These are phyloP conservation scores for Bombus haemorrhoidalis DNA, from an alignment of 1,140 invertebrate species.

Conservation along the genomic window DNA sequence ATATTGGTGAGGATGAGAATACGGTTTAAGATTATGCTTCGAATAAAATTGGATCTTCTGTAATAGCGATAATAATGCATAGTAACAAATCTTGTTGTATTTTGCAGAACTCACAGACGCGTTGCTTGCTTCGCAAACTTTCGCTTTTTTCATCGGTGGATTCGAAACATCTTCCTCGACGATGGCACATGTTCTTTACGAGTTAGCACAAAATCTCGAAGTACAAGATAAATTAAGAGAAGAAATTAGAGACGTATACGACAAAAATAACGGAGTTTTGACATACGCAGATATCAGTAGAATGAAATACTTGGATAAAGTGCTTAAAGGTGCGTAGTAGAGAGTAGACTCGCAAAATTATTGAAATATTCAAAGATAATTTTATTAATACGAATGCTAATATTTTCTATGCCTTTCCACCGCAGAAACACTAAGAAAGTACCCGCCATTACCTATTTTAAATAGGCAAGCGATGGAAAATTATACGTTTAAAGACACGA, in stretches of 20 bases:
- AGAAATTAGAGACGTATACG: conserved; percentile 77
- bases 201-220: conserved; percentile 82
- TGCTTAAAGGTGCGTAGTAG: conserved; percentile 63
- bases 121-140: conserved; percentile 71
- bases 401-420: conserved; percentile 38
- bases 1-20: not conserved
- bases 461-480: conserved; percentile 79
- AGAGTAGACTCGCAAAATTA: too few species aligned
- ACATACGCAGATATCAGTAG: conserved; percentile 64
- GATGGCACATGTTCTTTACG: conserved; percentile 78
- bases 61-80: too few species aligned
- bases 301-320: conserved; percentile 72
- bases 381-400: not conserved
- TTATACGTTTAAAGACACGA: conserved; percentile 81
- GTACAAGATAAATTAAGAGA: conserved; percentile 81
- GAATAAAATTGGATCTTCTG: not conserved
- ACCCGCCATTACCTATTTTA: conserved; percentile 82
- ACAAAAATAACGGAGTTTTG: conserved; percentile 50
- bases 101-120: conserved; percentile 68
- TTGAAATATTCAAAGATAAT: too few species aligned
- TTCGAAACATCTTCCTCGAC: conserved; percentile 84
- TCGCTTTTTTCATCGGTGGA: conserved; percentile 82
- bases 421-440: conserved; percentile 85
- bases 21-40: not conserved
- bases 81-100: too few species aligned